These are phyloP conservation scores for Coilia nasus DNA, from an alignment of 2,797 vertebrate species.

Conservation along the genomic window DNA sequence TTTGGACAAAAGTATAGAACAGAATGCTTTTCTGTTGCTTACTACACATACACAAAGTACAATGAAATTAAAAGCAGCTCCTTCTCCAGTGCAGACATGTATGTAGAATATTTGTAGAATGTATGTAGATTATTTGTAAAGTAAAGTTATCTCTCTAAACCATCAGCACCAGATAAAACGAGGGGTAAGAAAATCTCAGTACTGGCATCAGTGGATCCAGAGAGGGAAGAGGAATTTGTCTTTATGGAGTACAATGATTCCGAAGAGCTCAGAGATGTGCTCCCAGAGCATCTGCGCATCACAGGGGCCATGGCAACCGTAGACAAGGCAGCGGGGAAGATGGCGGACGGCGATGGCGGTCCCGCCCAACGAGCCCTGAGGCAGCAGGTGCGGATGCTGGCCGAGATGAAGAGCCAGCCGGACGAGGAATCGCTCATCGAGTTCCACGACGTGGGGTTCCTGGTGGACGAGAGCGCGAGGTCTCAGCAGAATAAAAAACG, in stretches of 20 bases:
- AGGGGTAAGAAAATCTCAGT: not conserved
- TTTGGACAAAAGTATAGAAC: no score
- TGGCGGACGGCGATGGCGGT: slow-evolving; percentile 25
- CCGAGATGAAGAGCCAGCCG: not conserved
- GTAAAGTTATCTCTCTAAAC: no score
- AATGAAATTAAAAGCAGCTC: no score
- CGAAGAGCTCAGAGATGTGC: not conserved
- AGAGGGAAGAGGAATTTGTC: slow-evolving; percentile 69
- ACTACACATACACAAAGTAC: no score
- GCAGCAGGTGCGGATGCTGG: slow-evolving; percentile 52
- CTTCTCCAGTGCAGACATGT: no score
- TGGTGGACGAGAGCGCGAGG: slow-evolving; percentile 43
- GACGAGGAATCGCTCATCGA: slow-evolving; percentile 56
- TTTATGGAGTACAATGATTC: slow-evolving; percentile 64
- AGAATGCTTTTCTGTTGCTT: no score
- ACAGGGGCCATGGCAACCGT: slow-evolving; percentile 16
- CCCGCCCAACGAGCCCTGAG: slow-evolving; percentile 53
- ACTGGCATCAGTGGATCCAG: slow-evolving; percentile 61
- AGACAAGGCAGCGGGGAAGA: slow-evolving; percentile 2
- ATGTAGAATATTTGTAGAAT: no score
- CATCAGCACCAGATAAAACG: not conserved
- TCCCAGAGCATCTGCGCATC: slow-evolving; percentile 11
- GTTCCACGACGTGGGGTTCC: slow-evolving; percentile 69
- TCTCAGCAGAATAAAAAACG: slow-evolving; percentile 48
- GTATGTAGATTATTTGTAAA: no score